Base-by-base conservation (phyloP, 2,797 vertebrate species). In the Lates japonicus region DNA sequence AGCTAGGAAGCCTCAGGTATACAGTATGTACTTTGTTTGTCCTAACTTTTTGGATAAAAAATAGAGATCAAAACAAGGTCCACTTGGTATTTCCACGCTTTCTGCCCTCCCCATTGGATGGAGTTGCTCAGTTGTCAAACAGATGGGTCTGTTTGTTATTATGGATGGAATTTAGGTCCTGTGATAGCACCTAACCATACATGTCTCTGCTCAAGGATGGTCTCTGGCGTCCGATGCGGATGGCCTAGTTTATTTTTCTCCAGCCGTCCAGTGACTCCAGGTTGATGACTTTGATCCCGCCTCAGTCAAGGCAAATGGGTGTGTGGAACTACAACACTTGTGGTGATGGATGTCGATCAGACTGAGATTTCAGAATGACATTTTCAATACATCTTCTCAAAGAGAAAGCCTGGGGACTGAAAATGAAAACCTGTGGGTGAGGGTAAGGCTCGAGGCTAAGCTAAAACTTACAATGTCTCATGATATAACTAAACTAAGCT, bases 101-200 rank as follows among this genome's bases (percentile, higher is more conserved):
- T 62, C 20, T 33, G 52, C 33, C 37, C 25, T 60, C 41, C 69
- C 31, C 29, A 17, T 39, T 20, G 49, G 69, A 58, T 70, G 46
- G 72, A 73, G 58, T 39, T 3, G n/a, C 60, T 64, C 72, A 57
- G 41, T 58, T 66, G 74, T 65, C 67, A 75, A 46, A 78, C 70
- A 74, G 39, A 65, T 64, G 49, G 20, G 60, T 77, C 64, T 11
- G 62, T 71, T 64, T 63, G 62, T 48, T 10, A 11, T 35, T 7
- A 35, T 35, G 35, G 35, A 35, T 35, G 57, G 62, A 81, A 60
- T 81, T 59, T 17, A 69, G 63, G 37, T 62, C 54, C 64, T 74
- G 70, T 61, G 78, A 78, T 78, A 66, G 62, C 54, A 41, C 61
- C 17, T 76, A 39, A 48, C 42, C 74, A 75, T 49, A 70, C 74